Evolutionary conservation across 1,140 invertebrate species (phyloP), one percentile per base, ranked within the genome.

Genomic region (roundworm (Caenorhabditis elegans)): DNA sequence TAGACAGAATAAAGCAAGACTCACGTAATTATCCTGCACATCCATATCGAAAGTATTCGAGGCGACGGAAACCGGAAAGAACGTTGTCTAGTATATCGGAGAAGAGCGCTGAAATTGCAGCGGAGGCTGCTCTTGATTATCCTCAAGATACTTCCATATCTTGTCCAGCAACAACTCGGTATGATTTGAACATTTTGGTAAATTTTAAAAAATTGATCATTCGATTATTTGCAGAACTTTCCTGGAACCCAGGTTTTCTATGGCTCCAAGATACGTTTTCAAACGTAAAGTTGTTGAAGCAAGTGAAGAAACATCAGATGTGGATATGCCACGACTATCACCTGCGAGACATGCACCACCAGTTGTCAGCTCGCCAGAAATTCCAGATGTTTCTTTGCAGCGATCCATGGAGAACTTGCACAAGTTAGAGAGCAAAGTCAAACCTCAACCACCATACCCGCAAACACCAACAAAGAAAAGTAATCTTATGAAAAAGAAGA

Each of bases 91-190:
- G 76, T 22, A 83, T 83, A 28, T 83, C 82, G 6, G 82, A 83
- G 19, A 83, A 83, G 46, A 83, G 82, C 28, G 78, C 51, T 19
- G 82, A 83, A 49, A 70, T 83, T 24, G 76, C 82, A 3, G 28
- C 76, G 13, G 82, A 79, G 17, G 76, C 55, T 22, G 82, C 82
- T 5, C n/a, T 83, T 24, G 26, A 36, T 13, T 65, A 49, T 46
- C 51, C 51, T n/a, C 31, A 43, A n/a, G 82, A 83, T 28, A 70
- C 47, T 0, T 60, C 78, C 48, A 77, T 83, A n/a, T 83, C 82
- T 13, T 36, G 39, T 79, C 82, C 82, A 10, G 55, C 48, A 17
- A 83, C 82, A 24, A 83, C 82, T n/a, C 22, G 82, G 39, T 70
- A 31, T 43, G 39, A 43, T 53, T 19, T 5, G 17, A 53, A 53